Base-by-base conservation (phyloP, 2,888 invertebrate species). In the Trissonchulus latispiculum region DNA sequence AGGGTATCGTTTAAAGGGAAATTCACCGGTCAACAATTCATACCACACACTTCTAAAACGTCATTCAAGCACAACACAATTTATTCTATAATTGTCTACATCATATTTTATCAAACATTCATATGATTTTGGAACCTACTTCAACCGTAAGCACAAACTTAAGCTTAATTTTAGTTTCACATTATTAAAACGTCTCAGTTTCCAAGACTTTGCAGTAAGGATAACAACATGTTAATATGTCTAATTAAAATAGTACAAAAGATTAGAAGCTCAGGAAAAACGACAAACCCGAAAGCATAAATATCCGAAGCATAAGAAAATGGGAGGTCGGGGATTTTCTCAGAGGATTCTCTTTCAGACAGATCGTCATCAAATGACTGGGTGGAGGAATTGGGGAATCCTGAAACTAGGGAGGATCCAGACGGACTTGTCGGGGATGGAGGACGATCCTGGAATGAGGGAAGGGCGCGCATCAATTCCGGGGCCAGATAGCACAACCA, bases 401-500 rank as follows among this genome's bases (percentile, higher is more conserved):
- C n/a, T n/a, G n/a, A n/a, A n/a, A n/a, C n/a, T n/a, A n/a, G n/a
- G n/a, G n/a, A n/a, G n/a, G n/a, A n/a, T n/a, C n/a, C n/a, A n/a
- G n/a, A n/a, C n/a, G n/a, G n/a, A 70, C 3, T 15, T 36, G n/a
- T 78, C 77, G 79, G 76, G 23, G 71, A 23, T 76, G 80, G 48
- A 23, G 48, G 48, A 23, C 8, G 48, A 23, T 48, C 48, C 23
- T 48, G 48, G 48, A 48, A 48, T 48, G 48, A 8, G 48, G 48
- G 88, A 77, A 99, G 87, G 79, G 90, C 89, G 76, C 93, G 89
- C 81, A 95, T 91, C 78, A 99, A 88, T 87, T 99, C 99, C 15
- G 99, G 97, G 74, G 97, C 92, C 82, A 97, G 87, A 86, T 99
- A 99, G 87, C 95, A 95, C 84, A 99, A 87, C 99, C 99, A 99